Evolutionary conservation across 2,888 invertebrate genomes (phyloP), one percentile per base, ranked within the genome.

Genomic region (Arctia plantaginis): DNA sequence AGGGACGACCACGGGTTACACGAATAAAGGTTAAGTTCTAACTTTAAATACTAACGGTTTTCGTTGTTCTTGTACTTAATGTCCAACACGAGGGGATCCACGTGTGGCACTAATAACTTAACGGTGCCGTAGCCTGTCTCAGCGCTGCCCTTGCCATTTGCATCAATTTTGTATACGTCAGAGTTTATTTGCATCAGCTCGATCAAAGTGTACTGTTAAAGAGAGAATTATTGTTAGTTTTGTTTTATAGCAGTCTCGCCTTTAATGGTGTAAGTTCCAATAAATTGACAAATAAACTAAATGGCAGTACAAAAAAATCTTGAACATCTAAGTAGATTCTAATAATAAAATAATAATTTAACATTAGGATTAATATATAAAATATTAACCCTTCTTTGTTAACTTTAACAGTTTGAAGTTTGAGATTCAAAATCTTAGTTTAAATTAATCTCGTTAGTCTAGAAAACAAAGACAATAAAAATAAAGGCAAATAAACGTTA

Each of bases 101-200:
- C 89, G 30, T 96, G 95, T 0, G 96, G 94, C 0, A 96, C 87
- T 4, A 93, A 80, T 0, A 96, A 69, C 73, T 93, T 93, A 23
- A 96, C 69, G 67, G 94, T 95, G 0, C 90, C 90, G 30, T 85
- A 88, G 0, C 96, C 96, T 1, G 89, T 89, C 51, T 88, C 88
- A 0, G 82, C 83, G 4, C 91, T 88, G 0, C 90, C 82, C 73
- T 93, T 92, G n/a, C 94, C 93, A 66, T 87, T 92, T 0, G 93
- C 89, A 7, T 96, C 94, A 0, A 95, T 67, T 79, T 96, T 96
- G 87, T 96, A 93, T 0, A 91, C 88, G 66, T 97, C 96, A 7
- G 95, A 94, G 85, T 97, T 97, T 78, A 97, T 92, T 83, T 96
- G 96, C 1, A 96, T 75, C 0, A 90, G 91, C 66, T 95, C 89